phyloP scores from a whole-genome alignment of 2,888 invertebrate genomes.

The Pandemis heparana region DNA sequence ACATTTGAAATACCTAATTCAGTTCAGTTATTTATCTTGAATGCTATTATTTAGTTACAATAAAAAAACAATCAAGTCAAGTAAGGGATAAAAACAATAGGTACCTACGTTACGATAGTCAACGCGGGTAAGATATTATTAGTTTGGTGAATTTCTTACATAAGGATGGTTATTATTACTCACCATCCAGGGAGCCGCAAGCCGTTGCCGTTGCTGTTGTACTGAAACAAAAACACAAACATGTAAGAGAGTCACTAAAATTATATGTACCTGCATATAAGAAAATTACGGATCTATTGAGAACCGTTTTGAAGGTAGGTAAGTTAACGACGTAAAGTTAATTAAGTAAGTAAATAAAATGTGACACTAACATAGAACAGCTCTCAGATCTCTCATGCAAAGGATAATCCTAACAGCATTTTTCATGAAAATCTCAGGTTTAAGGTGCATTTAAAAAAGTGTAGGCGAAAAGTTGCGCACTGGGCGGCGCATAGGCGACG shows the following conservation, averaged over 20 bases:
- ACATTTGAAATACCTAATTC: too few species aligned
- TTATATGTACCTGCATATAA: too few species aligned
- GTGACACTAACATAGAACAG: not conserved
- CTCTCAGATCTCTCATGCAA: not conserved
- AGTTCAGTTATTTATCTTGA: too few species aligned
- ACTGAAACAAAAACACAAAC: not conserved
- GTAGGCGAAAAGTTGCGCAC: conserved; percentile 63
- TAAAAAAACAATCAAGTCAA: too few species aligned
- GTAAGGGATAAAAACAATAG: too few species aligned
- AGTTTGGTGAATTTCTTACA: too few species aligned
- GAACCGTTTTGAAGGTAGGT: too few species aligned
- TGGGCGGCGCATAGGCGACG: conserved; percentile 69
- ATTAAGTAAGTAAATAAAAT: not conserved
- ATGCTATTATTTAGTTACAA: too few species aligned
- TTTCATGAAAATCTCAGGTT: conserved; percentile 28
- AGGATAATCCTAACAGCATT: conserved; percentile 20
- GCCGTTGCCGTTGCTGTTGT: not conserved
- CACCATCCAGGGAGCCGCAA: not conserved
- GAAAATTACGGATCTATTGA: too few species aligned
- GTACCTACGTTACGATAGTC: too few species aligned
- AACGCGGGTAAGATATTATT: too few species aligned
- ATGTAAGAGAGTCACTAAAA: too few species aligned
- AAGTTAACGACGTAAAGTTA: not conserved
- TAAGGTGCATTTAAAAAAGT: conserved; percentile 31
- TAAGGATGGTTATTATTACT: not conserved